These are phyloP conservation scores for Oryzias celebensis DNA, from an alignment of 2,113 vertebrate species.

Conservation along the genomic window DNA sequence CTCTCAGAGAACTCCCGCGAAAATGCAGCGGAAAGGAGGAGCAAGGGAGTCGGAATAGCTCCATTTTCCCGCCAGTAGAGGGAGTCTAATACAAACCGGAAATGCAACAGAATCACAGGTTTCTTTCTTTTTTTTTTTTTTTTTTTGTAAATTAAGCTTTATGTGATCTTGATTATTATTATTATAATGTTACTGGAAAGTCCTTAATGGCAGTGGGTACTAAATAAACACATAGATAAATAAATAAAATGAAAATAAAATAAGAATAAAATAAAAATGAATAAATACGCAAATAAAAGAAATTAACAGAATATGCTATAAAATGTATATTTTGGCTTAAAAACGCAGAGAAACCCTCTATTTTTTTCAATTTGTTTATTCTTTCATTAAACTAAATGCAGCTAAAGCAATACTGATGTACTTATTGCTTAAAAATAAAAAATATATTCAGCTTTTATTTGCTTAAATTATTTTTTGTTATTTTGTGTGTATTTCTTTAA, in stretches of 20 bases:
- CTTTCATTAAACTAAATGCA: too few relatives aligned
- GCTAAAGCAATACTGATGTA: too few relatives aligned
- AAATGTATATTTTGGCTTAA: neutral
- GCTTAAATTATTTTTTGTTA: too few relatives aligned
- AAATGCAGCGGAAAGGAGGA: slow-evolving; percentile 46
- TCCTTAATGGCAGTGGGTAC: too few relatives aligned
- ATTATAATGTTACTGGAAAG: too few relatives aligned
- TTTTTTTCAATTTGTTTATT: neutral
- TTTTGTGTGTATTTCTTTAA: too few relatives aligned
- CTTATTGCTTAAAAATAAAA: too few relatives aligned
- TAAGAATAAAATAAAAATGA: neutral
- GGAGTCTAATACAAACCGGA: neutral
- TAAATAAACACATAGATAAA: neutral
- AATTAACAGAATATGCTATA: neutral
- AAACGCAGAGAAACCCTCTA: neutral
- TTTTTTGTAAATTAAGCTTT: too few relatives aligned
- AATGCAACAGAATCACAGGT: too few relatives aligned
- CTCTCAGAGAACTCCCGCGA: slow-evolving; percentile 59
- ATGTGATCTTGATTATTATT: too few relatives aligned
- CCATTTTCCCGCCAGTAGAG: neutral
- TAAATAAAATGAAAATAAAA: neutral
- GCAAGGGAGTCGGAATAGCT: neutral
- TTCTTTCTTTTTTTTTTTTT: too few relatives aligned
- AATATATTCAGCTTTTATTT: too few relatives aligned
- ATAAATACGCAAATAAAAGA: neutral